Conservation (phyloP, 2,113 vertebrate species). For the Redunca redunca region DNA sequence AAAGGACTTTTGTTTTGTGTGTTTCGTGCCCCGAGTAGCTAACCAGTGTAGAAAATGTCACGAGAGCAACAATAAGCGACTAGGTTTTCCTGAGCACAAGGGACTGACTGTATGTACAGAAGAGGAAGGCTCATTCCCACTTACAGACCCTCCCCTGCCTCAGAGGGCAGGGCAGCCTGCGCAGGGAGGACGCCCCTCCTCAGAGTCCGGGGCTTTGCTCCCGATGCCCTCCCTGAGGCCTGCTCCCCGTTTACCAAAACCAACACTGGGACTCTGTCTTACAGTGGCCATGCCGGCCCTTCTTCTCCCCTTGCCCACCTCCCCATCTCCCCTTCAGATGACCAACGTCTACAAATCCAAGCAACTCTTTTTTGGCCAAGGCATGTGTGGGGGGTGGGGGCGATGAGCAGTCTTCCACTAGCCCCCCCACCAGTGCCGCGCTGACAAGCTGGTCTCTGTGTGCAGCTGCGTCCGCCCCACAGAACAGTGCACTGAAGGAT, state of each 20-base stretch:
- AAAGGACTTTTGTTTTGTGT: background rate
- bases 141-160: background rate
- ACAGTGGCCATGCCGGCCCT: background rate
- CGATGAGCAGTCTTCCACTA: background rate
- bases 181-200: background rate
- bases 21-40: background rate
- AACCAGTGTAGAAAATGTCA: constrained; percentile 22
- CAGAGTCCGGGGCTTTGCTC: background rate
- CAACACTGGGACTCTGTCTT: background rate
- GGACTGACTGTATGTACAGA: background rate
- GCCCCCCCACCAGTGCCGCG: background rate
- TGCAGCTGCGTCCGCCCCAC: background rate
- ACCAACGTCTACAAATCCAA: background rate
- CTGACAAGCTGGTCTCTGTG: background rate
- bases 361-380: background rate
- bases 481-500: background rate
- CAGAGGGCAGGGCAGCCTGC: background rate
- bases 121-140: background rate
- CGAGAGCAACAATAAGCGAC: background rate
- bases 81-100: constrained; percentile 22
- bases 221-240: background rate
- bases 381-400: background rate
- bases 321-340: background rate
- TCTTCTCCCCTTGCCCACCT: background rate
- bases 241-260: background rate